phyloP scores from a whole-genome alignment of 2,888 invertebrate genomes.

The Zaprionus lineosus region DNA sequence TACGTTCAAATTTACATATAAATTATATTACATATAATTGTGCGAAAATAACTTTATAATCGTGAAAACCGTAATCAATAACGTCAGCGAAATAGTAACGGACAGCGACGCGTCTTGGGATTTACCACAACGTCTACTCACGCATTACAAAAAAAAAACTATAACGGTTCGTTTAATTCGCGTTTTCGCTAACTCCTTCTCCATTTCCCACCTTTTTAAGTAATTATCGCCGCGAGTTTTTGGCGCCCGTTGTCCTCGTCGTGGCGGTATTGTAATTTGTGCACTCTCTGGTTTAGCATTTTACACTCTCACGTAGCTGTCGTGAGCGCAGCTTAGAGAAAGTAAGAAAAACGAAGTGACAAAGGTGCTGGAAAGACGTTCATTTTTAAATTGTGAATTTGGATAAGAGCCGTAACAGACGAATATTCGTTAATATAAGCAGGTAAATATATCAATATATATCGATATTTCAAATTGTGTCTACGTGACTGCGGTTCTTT shows the following conservation, averaged over 20 bases:
- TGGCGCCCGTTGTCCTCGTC: slow-evolving; percentile 20
- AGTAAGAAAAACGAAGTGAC: slow-evolving; percentile 10
- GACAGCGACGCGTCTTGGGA: slow-evolving; percentile 5
- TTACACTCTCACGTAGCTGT: no score
- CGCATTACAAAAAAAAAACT: slow-evolving; percentile 5
- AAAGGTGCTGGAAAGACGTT: not conserved
- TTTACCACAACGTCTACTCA: not conserved
- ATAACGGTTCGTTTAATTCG: slow-evolving; percentile 9
- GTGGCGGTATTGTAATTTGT: slow-evolving; percentile 27
- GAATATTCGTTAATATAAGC: slow-evolving; percentile 23
- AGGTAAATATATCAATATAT: slow-evolving; percentile 53
- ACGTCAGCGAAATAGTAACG: slow-evolving; percentile 34
- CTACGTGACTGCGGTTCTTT: slow-evolving; percentile 44
- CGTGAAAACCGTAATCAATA: slow-evolving; percentile 45
- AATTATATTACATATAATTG: slow-evolving; percentile 17
- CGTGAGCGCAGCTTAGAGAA: no score
- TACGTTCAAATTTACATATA: slow-evolving; percentile 13
- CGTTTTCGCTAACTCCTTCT: slow-evolving; percentile 4
- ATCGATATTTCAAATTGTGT: slow-evolving; percentile 29
- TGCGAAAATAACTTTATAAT: slow-evolving; percentile 22
- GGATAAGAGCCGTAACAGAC: slow-evolving; percentile 35
- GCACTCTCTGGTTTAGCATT: no score
- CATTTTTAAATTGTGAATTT: slow-evolving; percentile 12
- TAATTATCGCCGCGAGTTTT: slow-evolving; percentile 1
- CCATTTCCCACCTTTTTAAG: not conserved